Conservation (phyloP, 2,113 vertebrate genomes). For the Penelope pileata region DNA sequence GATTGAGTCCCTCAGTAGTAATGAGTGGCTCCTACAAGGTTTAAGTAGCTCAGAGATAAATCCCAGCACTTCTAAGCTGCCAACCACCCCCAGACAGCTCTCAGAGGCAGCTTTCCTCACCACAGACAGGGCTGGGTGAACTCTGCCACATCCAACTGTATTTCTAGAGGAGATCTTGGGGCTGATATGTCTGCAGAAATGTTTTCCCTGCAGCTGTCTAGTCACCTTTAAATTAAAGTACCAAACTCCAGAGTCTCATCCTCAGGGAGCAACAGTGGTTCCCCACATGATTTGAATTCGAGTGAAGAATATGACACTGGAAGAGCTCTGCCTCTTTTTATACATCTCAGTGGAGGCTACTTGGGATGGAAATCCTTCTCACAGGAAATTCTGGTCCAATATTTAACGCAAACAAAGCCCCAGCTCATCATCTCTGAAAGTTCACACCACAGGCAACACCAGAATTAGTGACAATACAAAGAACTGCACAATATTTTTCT, state of each 20-base stretch:
- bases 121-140: background rate
- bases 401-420: constrained; percentile 25
- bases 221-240: background rate
- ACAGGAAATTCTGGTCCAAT: background rate
- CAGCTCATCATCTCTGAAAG: background rate
- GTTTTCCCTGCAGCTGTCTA: background rate
- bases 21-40: background rate
- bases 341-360: background rate
- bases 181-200: background rate
- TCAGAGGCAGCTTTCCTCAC: constrained; percentile 1
- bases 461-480: background rate
- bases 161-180: background rate
- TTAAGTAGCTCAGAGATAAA: constrained; percentile 52
- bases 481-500: background rate
- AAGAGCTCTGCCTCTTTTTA: background rate
- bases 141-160: background rate
- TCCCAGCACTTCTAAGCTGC: constrained; percentile 3
- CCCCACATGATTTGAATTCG: background rate
- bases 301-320: background rate
- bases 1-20: constrained; percentile 39
- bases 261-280: background rate
- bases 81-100: background rate
- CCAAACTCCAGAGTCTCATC: background rate
- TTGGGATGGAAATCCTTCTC: background rate
- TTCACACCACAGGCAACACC: background rate